phyloP scores from a whole-genome alignment of 2,888 invertebrate species.

The Lissocephala sabroskyi region DNA sequence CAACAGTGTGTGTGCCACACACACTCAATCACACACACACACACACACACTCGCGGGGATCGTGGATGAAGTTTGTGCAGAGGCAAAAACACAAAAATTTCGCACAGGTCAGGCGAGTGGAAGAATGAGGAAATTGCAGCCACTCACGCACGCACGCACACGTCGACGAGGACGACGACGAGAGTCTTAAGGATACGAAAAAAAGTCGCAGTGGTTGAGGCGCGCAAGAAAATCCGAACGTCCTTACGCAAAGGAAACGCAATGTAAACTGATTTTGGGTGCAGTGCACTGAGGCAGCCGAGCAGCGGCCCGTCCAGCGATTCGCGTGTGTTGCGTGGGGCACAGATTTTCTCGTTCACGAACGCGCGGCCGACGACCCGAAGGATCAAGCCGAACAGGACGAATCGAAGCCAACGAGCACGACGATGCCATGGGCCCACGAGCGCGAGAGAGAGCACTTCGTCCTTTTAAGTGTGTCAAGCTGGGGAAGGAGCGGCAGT shows the following conservation, averaged over 20 bases:
- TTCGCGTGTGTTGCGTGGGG: conserved; percentile 18
- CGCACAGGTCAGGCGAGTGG: conserved; percentile 21
- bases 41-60: conserved; percentile 10
- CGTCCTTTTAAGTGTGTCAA: no score
- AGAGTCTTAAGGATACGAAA: conserved; percentile 1
- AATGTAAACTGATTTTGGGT: conserved; percentile 45
- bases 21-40: conserved; percentile 19
- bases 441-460: background rate
- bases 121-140: conserved; percentile 20
- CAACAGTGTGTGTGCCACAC: no score
- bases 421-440: background rate
- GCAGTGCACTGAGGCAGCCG: background rate
- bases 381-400: conserved; percentile 4
- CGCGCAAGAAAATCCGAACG: conserved; percentile 24
- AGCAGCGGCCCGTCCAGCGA: conserved; percentile 22
- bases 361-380: conserved; percentile 4
- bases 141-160: conserved; percentile 17
- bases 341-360: conserved; percentile 18
- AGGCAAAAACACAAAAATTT: conserved; percentile 35
- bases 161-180: no score
- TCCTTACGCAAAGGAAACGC: conserved; percentile 55
- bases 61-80: conserved; percentile 12
- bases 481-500: no score
- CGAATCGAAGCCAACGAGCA: conserved; percentile 6
- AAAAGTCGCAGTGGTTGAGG: conserved; percentile 11